These are phyloP conservation scores for Chaetodon trifasciatus DNA, from an alignment of 2,797 vertebrate genomes.

Conservation along the genomic window DNA sequence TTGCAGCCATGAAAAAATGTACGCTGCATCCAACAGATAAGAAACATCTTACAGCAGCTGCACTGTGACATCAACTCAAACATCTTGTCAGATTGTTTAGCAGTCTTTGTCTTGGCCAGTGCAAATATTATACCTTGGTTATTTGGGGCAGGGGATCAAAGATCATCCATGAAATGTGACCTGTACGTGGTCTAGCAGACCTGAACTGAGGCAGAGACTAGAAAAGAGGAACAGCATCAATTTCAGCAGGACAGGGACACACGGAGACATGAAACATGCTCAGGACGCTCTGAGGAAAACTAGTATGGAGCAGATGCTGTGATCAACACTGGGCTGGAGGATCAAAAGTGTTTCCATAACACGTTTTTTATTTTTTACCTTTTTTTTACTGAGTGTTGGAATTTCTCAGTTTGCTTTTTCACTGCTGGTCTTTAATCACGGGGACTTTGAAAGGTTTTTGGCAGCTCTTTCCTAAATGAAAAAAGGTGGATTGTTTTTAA, in stretches of 20 bases:
- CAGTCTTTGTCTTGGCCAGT: conserved; percentile 1
- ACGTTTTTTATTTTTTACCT: background rate
- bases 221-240: conserved; percentile 53
- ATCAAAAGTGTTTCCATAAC: background rate
- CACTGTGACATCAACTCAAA: too few relatives aligned
- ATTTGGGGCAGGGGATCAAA: conserved; percentile 48
- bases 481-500: conserved; percentile 32
- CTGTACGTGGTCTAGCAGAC: conserved; percentile 54
- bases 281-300: conserved; percentile 15
- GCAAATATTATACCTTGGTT: conserved; percentile 26
- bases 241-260: conserved; percentile 46
- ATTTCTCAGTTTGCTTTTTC: conserved; percentile 26
- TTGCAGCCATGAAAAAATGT: conserved; percentile 39
- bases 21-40: conserved; percentile 13
- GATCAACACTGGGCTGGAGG: background rate
- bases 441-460: background rate
- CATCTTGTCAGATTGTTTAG: background rate
- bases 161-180: conserved; percentile 76
- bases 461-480: background rate
- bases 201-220: conserved; percentile 50
- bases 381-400: background rate
- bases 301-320: background rate
- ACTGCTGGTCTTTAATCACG: background rate
- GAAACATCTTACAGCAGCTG: too few relatives aligned
- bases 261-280: conserved; percentile 38